Conservation (phyloP, 2,113 vertebrate genomes). For the Ageneiosus marmoratus region DNA sequence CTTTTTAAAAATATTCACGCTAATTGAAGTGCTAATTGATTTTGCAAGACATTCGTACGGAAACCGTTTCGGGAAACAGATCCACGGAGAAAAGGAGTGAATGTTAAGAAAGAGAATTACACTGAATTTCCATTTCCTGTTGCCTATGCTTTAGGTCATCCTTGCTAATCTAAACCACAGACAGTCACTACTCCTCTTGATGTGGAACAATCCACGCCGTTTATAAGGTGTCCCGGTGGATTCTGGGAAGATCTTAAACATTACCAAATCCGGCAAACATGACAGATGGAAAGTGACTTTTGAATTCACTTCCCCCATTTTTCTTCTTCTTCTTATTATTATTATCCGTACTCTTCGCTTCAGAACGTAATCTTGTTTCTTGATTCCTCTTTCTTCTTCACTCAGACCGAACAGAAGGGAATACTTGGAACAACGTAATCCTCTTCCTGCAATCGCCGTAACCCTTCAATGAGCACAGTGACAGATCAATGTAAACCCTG, state of each 20-base stretch:
- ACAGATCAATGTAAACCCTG: slow-evolving; percentile 75
- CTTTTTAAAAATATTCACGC: neutral
- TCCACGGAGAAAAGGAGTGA: too few species aligned
- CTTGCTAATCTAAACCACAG: slow-evolving; percentile 34
- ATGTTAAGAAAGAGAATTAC: slow-evolving; percentile 11
- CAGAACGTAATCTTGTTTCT: slow-evolving; percentile 53
- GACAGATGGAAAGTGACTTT: slow-evolving; percentile 67
- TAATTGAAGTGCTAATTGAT: neutral
- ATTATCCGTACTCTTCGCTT: too few species aligned
- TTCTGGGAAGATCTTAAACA: slow-evolving; percentile 61
- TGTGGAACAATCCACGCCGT: slow-evolving; percentile 61
- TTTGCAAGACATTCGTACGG: neutral
- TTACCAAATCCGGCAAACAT: slow-evolving; percentile 65
- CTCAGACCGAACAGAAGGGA: slow-evolving; percentile 72
- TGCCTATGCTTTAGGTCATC: neutral
- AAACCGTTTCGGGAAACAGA: neutral
- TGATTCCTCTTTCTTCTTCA: slow-evolving; percentile 72
- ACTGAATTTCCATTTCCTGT: neutral
- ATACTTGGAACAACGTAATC: slow-evolving; percentile 77
- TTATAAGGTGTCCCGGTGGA: slow-evolving; percentile 58
- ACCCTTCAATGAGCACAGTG: slow-evolving; percentile 61
- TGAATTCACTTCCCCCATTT: slow-evolving; percentile 51
- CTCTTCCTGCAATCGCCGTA: slow-evolving; percentile 70
- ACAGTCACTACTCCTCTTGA: slow-evolving; percentile 20
- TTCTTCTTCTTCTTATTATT: slow-evolving; percentile 6